phyloP scores from a whole-genome alignment of 1,140 invertebrate genomes.

The Drosophila busckii region DNA sequence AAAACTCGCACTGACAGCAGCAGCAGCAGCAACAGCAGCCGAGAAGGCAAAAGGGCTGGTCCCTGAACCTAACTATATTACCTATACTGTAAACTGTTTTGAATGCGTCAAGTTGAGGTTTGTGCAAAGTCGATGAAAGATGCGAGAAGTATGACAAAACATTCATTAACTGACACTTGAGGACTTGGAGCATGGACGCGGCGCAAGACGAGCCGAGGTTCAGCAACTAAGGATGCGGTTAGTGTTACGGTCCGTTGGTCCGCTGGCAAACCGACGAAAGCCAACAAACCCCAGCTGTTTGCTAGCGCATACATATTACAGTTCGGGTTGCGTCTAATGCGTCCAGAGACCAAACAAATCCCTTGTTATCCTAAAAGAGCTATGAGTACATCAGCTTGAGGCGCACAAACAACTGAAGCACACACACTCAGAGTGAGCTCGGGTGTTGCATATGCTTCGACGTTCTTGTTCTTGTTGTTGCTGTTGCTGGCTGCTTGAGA shows the following conservation, averaged over 20 bases:
- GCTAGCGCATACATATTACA: not conserved
- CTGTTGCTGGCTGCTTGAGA: no score
- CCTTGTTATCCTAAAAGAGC: conserved; percentile 50
- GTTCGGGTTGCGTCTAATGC: conserved; percentile 37
- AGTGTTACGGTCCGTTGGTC: conserved; percentile 4
- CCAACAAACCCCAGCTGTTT: not conserved
- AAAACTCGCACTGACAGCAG: not conserved
- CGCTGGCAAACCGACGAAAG: conserved; percentile 34
- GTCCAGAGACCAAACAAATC: conserved; percentile 47
- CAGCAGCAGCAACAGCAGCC: no score
- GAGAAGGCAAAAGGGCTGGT: no score
- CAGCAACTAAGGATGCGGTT: no score
- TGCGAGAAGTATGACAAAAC: conserved; percentile 48
- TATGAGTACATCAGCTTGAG: conserved; percentile 34
- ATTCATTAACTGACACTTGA: conserved; percentile 57
- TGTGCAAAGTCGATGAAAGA: conserved; percentile 22
- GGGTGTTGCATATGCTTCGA: no score
- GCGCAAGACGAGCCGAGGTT: no score
- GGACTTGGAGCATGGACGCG: no score
- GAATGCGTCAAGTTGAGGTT: conserved; percentile 9
- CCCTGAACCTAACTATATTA: no score
- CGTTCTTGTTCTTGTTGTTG: no score
- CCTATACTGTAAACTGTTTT: conserved; percentile 14
- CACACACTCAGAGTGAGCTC: no score
- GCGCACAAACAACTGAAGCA: conserved; percentile 3